These are phyloP conservation scores for Ageneiosus marmoratus DNA, from an alignment of 2,113 vertebrate species.

Conservation along the genomic window DNA sequence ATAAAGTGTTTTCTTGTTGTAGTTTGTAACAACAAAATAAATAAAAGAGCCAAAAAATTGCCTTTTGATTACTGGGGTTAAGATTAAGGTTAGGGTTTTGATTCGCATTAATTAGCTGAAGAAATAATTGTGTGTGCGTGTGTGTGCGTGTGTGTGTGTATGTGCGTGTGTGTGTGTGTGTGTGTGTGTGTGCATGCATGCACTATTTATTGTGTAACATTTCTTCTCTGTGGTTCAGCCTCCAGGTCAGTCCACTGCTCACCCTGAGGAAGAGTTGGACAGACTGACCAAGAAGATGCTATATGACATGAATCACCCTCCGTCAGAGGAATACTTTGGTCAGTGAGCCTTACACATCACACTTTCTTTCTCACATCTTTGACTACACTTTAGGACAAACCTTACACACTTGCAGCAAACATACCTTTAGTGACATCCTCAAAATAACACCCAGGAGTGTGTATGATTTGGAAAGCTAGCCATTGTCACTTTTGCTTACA, in stretches of 20 bases:
- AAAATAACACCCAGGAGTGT: background rate
- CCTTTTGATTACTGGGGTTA: no score
- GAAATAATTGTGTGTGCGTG: no score
- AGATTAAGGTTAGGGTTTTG: no score
- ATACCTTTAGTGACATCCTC: background rate
- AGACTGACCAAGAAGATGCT: slow-evolving; percentile 98
- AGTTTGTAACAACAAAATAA: no score
- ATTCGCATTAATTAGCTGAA: no score
- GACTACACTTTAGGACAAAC: background rate
- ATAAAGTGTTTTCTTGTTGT: no score
- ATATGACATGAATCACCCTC: slow-evolving; percentile 96
- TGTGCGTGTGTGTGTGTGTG: background rate
- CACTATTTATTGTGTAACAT: background rate
- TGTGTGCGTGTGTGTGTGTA: background rate
- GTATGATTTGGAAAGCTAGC: background rate
- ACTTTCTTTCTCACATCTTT: background rate
- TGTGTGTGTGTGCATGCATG: background rate
- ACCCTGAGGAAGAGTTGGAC: slow-evolving; percentile 94
- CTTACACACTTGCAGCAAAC: background rate
- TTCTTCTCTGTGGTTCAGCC: slow-evolving; percentile 60
- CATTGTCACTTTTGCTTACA: background rate
- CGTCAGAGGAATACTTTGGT: slow-evolving; percentile 96
- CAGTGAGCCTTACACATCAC: slow-evolving; percentile 20
- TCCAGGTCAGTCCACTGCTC: slow-evolving; percentile 68
- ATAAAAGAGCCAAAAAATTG: no score